Evolutionary conservation across 1,140 invertebrate genomes (phyloP).

Genomic region (Atta cephalotes): DNA sequence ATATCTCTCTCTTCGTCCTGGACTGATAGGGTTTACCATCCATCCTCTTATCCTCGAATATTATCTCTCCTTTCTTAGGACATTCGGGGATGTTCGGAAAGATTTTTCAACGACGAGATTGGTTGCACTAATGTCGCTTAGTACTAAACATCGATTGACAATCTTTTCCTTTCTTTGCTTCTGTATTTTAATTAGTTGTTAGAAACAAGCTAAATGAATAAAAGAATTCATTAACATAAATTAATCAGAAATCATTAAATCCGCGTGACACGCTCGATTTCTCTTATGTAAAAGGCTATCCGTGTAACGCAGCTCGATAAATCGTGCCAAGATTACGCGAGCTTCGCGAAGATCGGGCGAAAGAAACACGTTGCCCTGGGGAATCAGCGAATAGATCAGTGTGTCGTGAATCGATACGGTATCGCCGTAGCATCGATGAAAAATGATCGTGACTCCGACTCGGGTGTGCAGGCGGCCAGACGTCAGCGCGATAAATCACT

Average conservation of each 20-base stretch:
- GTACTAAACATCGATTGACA: too few relatives aligned
- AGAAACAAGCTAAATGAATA: neutral
- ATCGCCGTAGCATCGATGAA: slow-evolving; percentile 41
- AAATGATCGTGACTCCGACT: slow-evolving; percentile 49
- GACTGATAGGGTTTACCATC: too few relatives aligned
- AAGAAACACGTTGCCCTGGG: slow-evolving; percentile 27
- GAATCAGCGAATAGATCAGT: slow-evolving; percentile 25
- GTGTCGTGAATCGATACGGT: slow-evolving; percentile 23
- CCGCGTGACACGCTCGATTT: neutral
- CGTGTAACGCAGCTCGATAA: neutral
- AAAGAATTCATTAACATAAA: neutral
- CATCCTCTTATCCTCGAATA: too few relatives aligned
- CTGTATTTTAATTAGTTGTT: neutral
- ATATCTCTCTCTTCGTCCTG: slow-evolving; percentile 17
- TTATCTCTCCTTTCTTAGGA: too few relatives aligned
- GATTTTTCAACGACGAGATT: too few relatives aligned
- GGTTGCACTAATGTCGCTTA: too few relatives aligned
- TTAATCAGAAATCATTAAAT: slow-evolving; percentile 15
- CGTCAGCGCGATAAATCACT: slow-evolving; percentile 57
- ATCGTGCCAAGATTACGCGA: slow-evolving; percentile 23
- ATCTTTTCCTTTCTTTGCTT: neutral
- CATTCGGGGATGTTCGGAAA: too few relatives aligned
- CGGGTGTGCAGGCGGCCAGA: slow-evolving; percentile 2
- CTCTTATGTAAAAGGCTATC: neutral
- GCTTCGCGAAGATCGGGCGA: slow-evolving; percentile 13